These are phyloP conservation scores for Cotesia chilonis DNA, from an alignment of 1,140 invertebrate species.

Conservation along the genomic window DNA sequence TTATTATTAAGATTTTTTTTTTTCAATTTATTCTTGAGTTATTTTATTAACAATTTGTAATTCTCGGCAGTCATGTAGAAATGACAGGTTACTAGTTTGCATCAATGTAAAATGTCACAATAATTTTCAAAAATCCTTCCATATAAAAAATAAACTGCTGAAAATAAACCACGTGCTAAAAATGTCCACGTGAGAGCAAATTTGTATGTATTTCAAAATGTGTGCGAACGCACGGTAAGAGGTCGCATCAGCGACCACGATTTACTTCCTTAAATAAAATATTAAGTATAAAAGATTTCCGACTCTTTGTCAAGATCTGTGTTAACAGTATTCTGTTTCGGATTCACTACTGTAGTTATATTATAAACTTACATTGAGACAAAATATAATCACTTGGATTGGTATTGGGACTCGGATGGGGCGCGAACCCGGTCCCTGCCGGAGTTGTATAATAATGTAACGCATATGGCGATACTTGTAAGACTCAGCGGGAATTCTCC, in stretches of 20 bases:
- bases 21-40: too few relatives aligned
- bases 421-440: slow-evolving; percentile 18
- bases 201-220: slow-evolving; percentile 37
- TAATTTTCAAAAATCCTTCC: not conserved
- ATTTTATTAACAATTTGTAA: too few relatives aligned
- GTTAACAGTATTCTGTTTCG: slow-evolving; percentile 28
- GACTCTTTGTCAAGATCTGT: slow-evolving; percentile 56
- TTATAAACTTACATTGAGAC: not conserved
- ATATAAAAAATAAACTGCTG: too few relatives aligned
- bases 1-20: too few relatives aligned
- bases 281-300: slow-evolving; percentile 60
- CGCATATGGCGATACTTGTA: slow-evolving; percentile 64
- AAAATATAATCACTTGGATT: too few relatives aligned
- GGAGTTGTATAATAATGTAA: slow-evolving; percentile 64
- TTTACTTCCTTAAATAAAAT: slow-evolving; percentile 10
- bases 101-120: not conserved
- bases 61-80: too few relatives aligned
- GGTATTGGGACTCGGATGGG: slow-evolving; percentile 5
- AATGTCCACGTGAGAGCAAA: not conserved
- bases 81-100: too few relatives aligned
- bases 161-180: slow-evolving; percentile 23
- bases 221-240: slow-evolving; percentile 63
- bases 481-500: slow-evolving; percentile 62
- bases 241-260: slow-evolving; percentile 47
- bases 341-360: slow-evolving; percentile 5